Evolutionary conservation across 2,797 vertebrate species (phyloP), one percentile per base, ranked within the genome.

Genomic region (Loriculus beryllinus): DNA sequence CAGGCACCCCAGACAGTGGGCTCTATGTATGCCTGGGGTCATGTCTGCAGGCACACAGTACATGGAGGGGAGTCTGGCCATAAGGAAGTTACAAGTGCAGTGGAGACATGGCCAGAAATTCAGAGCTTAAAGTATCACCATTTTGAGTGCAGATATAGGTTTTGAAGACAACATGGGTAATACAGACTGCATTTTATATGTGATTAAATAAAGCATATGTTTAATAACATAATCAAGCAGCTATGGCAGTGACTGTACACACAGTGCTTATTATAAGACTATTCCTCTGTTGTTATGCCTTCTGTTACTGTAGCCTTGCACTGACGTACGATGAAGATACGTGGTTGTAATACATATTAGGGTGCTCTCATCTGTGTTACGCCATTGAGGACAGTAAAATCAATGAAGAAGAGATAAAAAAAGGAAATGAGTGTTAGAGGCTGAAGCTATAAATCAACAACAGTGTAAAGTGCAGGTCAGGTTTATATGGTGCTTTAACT

Each of bases 351-450:
- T 63, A 75, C 75, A 43, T 67, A 56, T 45, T 52, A 82, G 59
- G 17, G 35, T 77, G 51, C 28, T 82, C 37, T 92, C 37, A 45
- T 69, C 64, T 91, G 12, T 43, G 35, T n/a, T 29, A 52, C 77
- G 56, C 26, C 23, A 26, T 45, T 26, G 20, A 78, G 45, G 31
- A 21, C 7, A 72, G 6, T 48, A 76, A 94, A 86, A 67, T 74
- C 54, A 63, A 82, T 86, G 63, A 16, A 81, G 37, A 82, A 68
- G 76, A 91, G 49, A 86, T 48, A 52, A 81, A 78, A 78, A 87
- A 82, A 43, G 35, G 6, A 89, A 69, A 86, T 35, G 10, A 59
- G 2, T 43, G 33, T 63, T 37, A 59, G 43, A 88, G 22, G 13
- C 6, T 62, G 51, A 95, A 88, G 39, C 5, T 56, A 28, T 67